phyloP scores from a whole-genome alignment of 2,888 invertebrate species.

The Hydraecia micacea region DNA sequence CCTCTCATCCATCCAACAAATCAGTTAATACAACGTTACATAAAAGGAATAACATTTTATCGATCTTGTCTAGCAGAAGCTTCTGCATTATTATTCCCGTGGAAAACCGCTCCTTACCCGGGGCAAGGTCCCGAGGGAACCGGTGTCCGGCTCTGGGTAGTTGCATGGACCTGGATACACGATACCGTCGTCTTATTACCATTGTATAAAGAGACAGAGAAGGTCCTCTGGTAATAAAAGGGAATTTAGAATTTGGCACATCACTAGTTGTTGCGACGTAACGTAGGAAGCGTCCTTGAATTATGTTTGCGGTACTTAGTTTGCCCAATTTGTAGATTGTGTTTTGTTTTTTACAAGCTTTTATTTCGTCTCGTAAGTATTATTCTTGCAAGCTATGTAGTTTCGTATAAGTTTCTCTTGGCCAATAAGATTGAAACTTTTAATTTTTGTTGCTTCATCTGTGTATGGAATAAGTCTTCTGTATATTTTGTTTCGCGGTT shows the following conservation, averaged over 20 bases:
- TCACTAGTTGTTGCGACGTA: neutral
- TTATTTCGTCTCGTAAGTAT: neutral
- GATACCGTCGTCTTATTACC: constrained; percentile 70
- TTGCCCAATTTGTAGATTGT: neutral
- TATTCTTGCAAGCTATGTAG: neutral
- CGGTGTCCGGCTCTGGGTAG: constrained; percentile 69
- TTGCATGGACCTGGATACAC: constrained; percentile 73
- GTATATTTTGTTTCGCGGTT: constrained; percentile 16
- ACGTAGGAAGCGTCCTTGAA: neutral
- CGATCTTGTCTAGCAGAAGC: constrained; percentile 69
- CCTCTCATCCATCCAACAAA: constrained; percentile 1
- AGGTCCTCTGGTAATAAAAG: constrained; percentile 30
- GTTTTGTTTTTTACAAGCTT: neutral
- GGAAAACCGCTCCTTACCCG: constrained; percentile 75
- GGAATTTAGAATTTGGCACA: constrained; percentile 7
- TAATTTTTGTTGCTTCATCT: neutral
- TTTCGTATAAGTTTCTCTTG: neutral
- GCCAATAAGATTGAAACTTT: neutral
- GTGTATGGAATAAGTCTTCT: constrained; percentile 29
- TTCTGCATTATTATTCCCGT: constrained; percentile 80
- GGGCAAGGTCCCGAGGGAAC: constrained; percentile 74
- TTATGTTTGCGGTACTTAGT: neutral
- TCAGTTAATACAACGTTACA: constrained; percentile 25
- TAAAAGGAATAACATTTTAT: constrained; percentile 65
- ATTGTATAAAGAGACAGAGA: constrained; percentile 33